Base-by-base conservation (phyloP, 2,888 invertebrate species). In the Trichacis sp. region DNA sequence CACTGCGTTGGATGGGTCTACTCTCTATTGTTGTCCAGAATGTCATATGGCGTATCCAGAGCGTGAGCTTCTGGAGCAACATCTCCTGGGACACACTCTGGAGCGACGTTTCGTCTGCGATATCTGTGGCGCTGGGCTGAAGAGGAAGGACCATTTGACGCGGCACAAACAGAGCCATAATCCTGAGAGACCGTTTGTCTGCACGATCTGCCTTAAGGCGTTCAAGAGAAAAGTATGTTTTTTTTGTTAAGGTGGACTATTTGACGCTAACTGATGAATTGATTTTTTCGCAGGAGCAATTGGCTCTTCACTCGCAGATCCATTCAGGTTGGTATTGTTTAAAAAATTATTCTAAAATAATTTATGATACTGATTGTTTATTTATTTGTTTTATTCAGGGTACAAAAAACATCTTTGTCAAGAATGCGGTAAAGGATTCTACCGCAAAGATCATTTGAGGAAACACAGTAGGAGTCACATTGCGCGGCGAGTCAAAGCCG, bases 21-120 rank as follows among this genome's bases (percentile, higher is more conserved):
- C 94, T 0, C 81, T 94, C 14, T 94, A 93, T 77, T 94, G 94
- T 80, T 94, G 94, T 81, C 94, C 94, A 0, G 94, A 94, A 80
- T 94, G 94, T 79, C 93, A 95, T 82, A 93, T 94, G 93, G 94
- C 94, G 33, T 93, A 94, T 80, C 94, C 94, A 1, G 94, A 95
- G 81, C 91, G 93, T 63, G 93, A 92, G 65, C 85, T 94, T 45
- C 85, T 95, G 57, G 94, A 95, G 74, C 94, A 95, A 77, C 94
- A 95, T 84, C 87, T 95, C n/a, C 88, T 93, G 14, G 94, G 94
- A 8, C 94, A 95, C 82, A 94, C 94, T 2, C 88, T 94, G 81
- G 95, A 95, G 77, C 88, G 94, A 71, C 87, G 92, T 78, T 95
- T 94, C 76, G 93, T 94, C 63, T 95, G 95, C 84, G 94, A 95